Evolutionary conservation across 1,140 invertebrate genomes (phyloP), one percentile per base, ranked within the genome.

Genomic region (Anagrus nilaparvatae): DNA sequence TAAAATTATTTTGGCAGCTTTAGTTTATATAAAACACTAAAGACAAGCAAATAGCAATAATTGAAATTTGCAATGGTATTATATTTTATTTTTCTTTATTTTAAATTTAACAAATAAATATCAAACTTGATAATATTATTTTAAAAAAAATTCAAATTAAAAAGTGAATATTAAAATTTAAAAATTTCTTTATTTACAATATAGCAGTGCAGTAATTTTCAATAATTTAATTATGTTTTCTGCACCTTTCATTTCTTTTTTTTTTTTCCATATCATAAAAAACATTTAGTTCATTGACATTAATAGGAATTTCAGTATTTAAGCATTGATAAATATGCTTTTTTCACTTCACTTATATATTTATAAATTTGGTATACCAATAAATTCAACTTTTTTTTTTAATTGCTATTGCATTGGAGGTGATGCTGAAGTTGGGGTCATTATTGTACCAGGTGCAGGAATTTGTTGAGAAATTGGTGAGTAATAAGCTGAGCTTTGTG

Each of bases 401-500:
- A 5, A 25, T 42, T 19, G 41, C 52, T 63, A 61, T 53, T 59
- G 54, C 14, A 50, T 52, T 30, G 55, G 28, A 19, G 57, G 16
- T 6, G 28, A 3, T n/a, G 38, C 39, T 23, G 54, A 46, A 6
- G 47, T 49, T 24, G 53, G 39, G 6, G 24, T 23, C 9, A 44
- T 47, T 23, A 44, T 46, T 27, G 38, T n/a, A 18, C 23, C 40
- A 40, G 38, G 41, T 20, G 50, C 49, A 47, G 50, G 60, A 40
- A 52, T 55, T 46, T 59, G 56, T 23, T 61, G 55, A 19, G 54
- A 24, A 24, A 53, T 35, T 14, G 59, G 46, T 7, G 60, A 35
- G 42, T 60, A 64, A 24, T 58, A 63, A 14, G 56, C 19, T 5
- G 61, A 39, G 27, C 51, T 61, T 47, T 66, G 65, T 4, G 79